A percentile compares a stretch with the other conserved stretches of the same genome.
Conservation (phyloP, 2,888 invertebrate species). For the Rhyacophila evoluta region DNA sequence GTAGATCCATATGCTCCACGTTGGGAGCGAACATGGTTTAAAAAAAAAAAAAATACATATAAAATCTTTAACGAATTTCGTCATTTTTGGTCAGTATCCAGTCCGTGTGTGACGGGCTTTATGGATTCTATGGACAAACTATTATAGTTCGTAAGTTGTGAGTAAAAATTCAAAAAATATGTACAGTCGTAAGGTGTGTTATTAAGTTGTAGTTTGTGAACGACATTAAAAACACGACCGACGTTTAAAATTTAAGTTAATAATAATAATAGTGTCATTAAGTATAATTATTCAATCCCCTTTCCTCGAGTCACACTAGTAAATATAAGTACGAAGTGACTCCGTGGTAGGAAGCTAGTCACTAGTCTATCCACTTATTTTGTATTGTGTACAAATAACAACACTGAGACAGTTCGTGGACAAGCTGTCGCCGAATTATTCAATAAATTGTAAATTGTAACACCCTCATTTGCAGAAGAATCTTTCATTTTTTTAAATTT, state of each 20-base stretch:
- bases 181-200: background rate
- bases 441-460: background rate
- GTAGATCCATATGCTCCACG: too few relatives aligned
- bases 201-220: constrained; percentile 17
- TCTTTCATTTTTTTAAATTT: too few relatives aligned
- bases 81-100: too few relatives aligned
- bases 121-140: too few relatives aligned
- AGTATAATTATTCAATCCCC: constrained; percentile 17
- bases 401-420: background rate
- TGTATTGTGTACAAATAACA: background rate
- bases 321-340: background rate
- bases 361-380: background rate
- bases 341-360: background rate
- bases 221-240: background rate
- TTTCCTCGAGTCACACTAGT: background rate
- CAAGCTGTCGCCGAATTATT: constrained; percentile 7
- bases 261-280: constrained; percentile 8
- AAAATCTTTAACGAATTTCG: too few relatives aligned
- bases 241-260: constrained; percentile 19
- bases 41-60: too few relatives aligned
- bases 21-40: too few relatives aligned
- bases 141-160: too few relatives aligned
- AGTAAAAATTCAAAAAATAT: too few relatives aligned
- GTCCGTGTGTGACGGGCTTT: too few relatives aligned
- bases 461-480: too few relatives aligned